Evolutionary conservation across 2,888 invertebrate species (phyloP).

Genomic region (Tipula helvola): DNA sequence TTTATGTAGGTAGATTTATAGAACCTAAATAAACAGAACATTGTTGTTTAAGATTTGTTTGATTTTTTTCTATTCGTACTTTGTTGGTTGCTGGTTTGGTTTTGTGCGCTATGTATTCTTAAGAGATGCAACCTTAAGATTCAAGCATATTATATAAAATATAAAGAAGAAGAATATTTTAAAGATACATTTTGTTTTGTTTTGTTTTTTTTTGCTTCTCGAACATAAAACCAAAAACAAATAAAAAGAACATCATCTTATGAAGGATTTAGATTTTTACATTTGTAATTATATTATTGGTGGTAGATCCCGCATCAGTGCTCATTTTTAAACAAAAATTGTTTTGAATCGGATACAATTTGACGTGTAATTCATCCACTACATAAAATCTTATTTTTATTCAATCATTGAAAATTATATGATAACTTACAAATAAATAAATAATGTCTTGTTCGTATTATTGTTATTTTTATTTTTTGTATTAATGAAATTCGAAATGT

Average conservation of each 20-base stretch:
- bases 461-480: neutral
- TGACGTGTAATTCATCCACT: neutral
- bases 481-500: too few species aligned
- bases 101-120: neutral
- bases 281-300: neutral
- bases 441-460: neutral
- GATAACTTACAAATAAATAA: too few species aligned
- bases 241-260: neutral
- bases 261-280: neutral
- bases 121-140: neutral
- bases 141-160: neutral
- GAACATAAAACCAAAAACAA: neutral
- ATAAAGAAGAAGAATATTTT: neutral
- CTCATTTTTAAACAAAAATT: neutral
- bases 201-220: neutral
- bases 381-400: neutral
- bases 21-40: neutral
- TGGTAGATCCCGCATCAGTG: neutral
- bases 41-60: neutral
- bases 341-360: neutral
- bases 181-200: neutral
- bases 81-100: neutral
- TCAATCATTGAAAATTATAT: neutral
- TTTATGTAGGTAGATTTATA: constrained; percentile 1
- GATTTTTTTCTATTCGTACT: neutral